Base-by-base conservation (phyloP, 2,797 vertebrate species). In the Bovichtus diacanthus region DNA sequence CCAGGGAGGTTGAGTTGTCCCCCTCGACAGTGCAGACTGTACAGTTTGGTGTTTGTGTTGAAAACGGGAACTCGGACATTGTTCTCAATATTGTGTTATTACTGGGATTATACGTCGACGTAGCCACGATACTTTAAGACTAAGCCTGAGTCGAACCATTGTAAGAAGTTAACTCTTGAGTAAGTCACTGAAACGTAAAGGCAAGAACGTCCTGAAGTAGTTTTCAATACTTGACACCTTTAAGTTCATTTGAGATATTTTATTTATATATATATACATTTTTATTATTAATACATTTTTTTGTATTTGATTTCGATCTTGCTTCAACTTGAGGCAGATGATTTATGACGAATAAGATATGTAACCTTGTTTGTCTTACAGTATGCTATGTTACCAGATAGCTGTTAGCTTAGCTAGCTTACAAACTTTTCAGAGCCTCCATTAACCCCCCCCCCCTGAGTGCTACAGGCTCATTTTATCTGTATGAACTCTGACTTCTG, bases 401-500 rank as follows among this genome's bases (percentile, higher is more conserved):
- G n/a, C n/a, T n/a, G n/a, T n/a, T n/a, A n/a, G n/a, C n/a, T n/a
- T n/a, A n/a, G n/a, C n/a, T n/a, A n/a, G n/a, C n/a, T n/a, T n/a
- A n/a, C n/a, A n/a, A n/a, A n/a, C n/a, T n/a, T n/a, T n/a, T n/a
- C n/a, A n/a, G n/a, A n/a, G n/a, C n/a, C n/a, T n/a, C n/a, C n/a
- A n/a, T n/a, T n/a, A n/a, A n/a, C n/a, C n/a, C n/a, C n/a, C n/a
- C n/a, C n/a, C n/a, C n/a, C n/a, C n/a, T n/a, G n/a, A n/a, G n/a
- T n/a, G n/a, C n/a, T n/a, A n/a, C n/a, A n/a, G n/a, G n/a, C n/a
- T n/a, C 9, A n/a, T 34, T 53, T 64, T 53, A 31, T 67, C n/a
- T 18, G 36, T 23, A n/a, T 21, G 41, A 62, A 43, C 60, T 68
- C 27, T 78, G 39, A 38, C 55, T 58, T 43, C 51, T 71, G 21